Conservation (phyloP, 1,140 invertebrate genomes). For the Drosophila kurseongensis region DNA sequence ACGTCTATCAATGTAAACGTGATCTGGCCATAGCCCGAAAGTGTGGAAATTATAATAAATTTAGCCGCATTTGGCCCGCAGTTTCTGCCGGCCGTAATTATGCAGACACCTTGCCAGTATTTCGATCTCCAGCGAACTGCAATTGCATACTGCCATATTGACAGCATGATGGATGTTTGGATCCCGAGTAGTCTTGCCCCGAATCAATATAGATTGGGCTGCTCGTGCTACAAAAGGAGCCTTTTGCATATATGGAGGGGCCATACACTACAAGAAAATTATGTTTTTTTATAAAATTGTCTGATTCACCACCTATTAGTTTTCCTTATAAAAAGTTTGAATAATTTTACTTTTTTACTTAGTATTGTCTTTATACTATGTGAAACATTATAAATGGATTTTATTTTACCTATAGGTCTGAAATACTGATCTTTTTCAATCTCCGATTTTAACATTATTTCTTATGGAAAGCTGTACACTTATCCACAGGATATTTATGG, state of each 20-base stretch:
- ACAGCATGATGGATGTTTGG: slow-evolving; percentile 73
- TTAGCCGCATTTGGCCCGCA: slow-evolving; percentile 62
- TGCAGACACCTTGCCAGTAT: slow-evolving; percentile 66
- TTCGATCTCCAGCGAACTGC: slow-evolving; percentile 7
- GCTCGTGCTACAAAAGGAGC: slow-evolving; percentile 7
- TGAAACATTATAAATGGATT: no score
- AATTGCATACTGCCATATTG: slow-evolving; percentile 73
- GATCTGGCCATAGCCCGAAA: slow-evolving; percentile 49
- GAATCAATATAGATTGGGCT: slow-evolving; percentile 50
- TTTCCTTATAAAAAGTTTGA: no score
- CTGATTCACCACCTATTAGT: no score
- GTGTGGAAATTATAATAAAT: slow-evolving; percentile 83
- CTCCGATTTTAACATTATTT: no score
- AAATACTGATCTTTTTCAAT: no score
- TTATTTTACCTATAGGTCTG: no score
- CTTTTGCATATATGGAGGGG: slow-evolving; percentile 46
- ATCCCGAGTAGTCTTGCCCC: slow-evolving; percentile 56
- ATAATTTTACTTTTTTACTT: no score
- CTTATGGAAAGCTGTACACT: no score
- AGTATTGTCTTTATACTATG: no score
- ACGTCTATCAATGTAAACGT: slow-evolving; percentile 71
- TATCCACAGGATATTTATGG: no score
- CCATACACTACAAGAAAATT: neutral
- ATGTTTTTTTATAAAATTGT: neutral
- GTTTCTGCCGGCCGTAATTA: slow-evolving; percentile 61